Conservation (phyloP, 1,140 invertebrate genomes). For the Philaenus spumarius region DNA sequence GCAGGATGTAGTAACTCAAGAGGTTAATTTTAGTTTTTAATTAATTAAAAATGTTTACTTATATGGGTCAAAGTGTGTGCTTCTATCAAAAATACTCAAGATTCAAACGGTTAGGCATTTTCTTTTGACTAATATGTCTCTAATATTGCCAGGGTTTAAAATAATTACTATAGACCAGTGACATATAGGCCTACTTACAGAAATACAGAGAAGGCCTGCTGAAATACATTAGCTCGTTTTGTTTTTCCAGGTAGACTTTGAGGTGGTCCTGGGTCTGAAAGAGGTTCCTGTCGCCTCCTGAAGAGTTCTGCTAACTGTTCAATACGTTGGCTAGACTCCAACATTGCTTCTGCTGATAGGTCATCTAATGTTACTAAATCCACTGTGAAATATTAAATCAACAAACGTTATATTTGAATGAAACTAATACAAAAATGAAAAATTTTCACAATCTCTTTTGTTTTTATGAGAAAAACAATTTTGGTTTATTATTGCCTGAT, state of each 20-base stretch:
- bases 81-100: too few relatives aligned
- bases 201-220: constrained; percentile 62
- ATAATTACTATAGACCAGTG: not conserved
- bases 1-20: too few relatives aligned
- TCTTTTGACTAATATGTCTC: not conserved
- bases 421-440: too few relatives aligned
- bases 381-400: constrained; percentile 50
- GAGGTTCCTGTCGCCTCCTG: constrained; percentile 50
- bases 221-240: constrained; percentile 49
- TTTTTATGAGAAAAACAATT: too few relatives aligned
- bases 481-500: too few relatives aligned
- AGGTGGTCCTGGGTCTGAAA: constrained; percentile 71
- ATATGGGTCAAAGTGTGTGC: too few relatives aligned
- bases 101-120: too few relatives aligned
- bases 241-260: constrained; percentile 60
- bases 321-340: constrained; percentile 89
- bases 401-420: too few relatives aligned
- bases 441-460: too few relatives aligned
- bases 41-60: too few relatives aligned
- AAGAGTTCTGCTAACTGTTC: constrained; percentile 82
- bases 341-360: constrained; percentile 83
- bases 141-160: not conserved
- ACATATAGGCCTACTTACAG: constrained; percentile 48
- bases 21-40: too few relatives aligned
- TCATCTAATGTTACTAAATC: constrained; percentile 91